phyloP scores from a whole-genome alignment of 92 coral and sea anemone species.

The Porites divaricata region DNA sequence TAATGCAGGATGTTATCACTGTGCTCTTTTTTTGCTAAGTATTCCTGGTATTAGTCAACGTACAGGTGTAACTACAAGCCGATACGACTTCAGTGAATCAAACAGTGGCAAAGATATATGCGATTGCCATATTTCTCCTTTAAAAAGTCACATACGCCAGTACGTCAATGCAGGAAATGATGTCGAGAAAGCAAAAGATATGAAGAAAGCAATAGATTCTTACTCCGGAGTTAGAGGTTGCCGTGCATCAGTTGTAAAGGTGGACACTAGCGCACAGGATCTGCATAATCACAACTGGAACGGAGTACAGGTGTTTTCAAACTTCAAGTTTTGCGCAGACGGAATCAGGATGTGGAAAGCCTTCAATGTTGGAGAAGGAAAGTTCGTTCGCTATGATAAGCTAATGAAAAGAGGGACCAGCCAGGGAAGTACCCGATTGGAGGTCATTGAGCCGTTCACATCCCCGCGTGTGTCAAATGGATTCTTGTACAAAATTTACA shows the following conservation, averaged over 20 bases:
- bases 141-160: constrained; percentile 36
- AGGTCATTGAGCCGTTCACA: no score
- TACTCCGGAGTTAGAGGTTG: constrained; percentile 33
- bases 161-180: constrained; percentile 43
- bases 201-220: constrained; percentile 32
- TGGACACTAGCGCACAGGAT: constrained; percentile 20
- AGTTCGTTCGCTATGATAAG: no score
- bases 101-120: constrained; percentile 39
- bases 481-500: no score
- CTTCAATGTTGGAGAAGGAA: no score
- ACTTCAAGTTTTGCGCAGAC: constrained; percentile 4
- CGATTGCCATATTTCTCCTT: constrained; percentile 32
- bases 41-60: constrained; percentile 37
- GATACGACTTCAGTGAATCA: constrained; percentile 22
- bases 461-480: no score
- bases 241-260: constrained; percentile 21
- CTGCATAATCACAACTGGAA: constrained; percentile 28
- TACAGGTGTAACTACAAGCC: constrained; percentile 12
- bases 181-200: constrained; percentile 18
- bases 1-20: constrained; percentile 39
- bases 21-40: constrained; percentile 30
- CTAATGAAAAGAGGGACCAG: no score
- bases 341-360: no score
- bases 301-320: constrained; percentile 34
- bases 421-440: no score